Evolutionary conservation across 1,140 invertebrate genomes (phyloP).

Genomic region (Portunus trituberculatus): DNA sequence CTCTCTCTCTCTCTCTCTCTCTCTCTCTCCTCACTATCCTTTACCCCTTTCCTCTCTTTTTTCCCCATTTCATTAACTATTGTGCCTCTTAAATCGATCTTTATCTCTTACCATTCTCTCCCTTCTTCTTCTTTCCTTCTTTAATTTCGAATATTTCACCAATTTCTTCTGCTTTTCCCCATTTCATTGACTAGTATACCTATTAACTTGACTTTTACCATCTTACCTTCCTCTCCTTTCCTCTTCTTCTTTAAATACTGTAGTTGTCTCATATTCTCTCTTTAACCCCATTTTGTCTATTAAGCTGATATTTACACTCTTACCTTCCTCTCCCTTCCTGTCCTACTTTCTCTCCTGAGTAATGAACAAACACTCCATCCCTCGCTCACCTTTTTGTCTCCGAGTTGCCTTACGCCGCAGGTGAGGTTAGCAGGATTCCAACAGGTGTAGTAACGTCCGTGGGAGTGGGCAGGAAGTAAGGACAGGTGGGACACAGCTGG

Average conservation of each 20-base stretch:
- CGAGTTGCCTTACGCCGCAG: constrained; percentile 36
- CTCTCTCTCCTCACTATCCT: neutral
- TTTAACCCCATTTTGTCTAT: neutral
- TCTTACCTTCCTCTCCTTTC: neutral
- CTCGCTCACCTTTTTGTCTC: constrained; percentile 34
- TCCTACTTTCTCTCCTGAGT: neutral
- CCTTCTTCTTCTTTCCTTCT: neutral
- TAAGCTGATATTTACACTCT: neutral
- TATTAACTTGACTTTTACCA: neutral
- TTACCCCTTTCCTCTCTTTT: neutral
- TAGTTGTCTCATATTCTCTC: neutral
- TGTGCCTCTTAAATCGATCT: neutral
- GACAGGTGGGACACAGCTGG: constrained; percentile 31
- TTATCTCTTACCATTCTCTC: neutral
- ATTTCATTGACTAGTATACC: neutral
- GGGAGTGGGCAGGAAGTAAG: constrained; percentile 55
- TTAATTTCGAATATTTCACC: neutral
- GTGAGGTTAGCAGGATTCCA: constrained; percentile 43
- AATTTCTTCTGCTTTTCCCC: neutral
- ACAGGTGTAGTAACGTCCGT: constrained; percentile 33
- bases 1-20: neutral
- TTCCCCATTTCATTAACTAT: neutral
- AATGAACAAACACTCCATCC: neutral
- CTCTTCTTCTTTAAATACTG: neutral
- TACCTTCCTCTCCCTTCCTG: neutral